Conservation (phyloP, 1,140 invertebrate species). For the Diploscapter pachys region DNA sequence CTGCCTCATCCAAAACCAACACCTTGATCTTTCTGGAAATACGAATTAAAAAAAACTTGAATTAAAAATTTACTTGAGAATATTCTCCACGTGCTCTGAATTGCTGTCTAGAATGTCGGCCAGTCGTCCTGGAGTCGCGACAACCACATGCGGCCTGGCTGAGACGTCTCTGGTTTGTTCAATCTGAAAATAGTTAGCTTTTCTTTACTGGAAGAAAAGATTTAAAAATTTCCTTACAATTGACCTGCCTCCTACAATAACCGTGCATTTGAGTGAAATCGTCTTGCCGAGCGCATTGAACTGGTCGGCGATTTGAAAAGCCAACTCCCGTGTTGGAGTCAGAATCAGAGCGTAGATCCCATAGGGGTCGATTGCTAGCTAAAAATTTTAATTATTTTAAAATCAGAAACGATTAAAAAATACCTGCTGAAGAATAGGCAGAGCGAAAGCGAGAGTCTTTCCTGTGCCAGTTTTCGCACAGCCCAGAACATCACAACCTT, state of each 20-base stretch:
- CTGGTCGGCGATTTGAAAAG: conserved; percentile 57
- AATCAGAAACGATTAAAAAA: neutral
- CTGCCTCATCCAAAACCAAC: conserved; percentile 56
- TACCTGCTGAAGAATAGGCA: conserved; percentile 54
- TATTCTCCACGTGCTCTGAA: conserved; percentile 30
- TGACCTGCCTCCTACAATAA: conserved; percentile 42
- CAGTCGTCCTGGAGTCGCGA: conserved; percentile 94
- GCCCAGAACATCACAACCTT: conserved; percentile 49
- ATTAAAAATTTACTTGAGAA: conserved; percentile 1
- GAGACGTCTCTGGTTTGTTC: conserved; percentile 33
- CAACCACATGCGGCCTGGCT: conserved; percentile 65
- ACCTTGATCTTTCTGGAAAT: conserved; percentile 47
- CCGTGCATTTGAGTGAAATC: conserved; percentile 43
- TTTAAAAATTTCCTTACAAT: conserved; percentile 7
- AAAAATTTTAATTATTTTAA: conserved; percentile 11
- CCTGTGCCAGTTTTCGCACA: conserved; percentile 56
- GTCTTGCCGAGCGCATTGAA: conserved; percentile 50
- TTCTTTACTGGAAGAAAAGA: neutral
- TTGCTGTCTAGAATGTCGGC: conserved; percentile 50
- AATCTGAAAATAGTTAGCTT: conserved; percentile 7
- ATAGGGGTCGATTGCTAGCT: conserved; percentile 50
- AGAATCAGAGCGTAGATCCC: conserved; percentile 51
- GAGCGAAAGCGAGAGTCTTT: conserved; percentile 56
- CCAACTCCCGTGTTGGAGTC: conserved; percentile 56
- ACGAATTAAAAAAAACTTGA: neutral